Evolutionary conservation across 2,797 vertebrate species (phyloP), one percentile per base, ranked within the genome.

Genomic region (Emys orbicularis): DNA sequence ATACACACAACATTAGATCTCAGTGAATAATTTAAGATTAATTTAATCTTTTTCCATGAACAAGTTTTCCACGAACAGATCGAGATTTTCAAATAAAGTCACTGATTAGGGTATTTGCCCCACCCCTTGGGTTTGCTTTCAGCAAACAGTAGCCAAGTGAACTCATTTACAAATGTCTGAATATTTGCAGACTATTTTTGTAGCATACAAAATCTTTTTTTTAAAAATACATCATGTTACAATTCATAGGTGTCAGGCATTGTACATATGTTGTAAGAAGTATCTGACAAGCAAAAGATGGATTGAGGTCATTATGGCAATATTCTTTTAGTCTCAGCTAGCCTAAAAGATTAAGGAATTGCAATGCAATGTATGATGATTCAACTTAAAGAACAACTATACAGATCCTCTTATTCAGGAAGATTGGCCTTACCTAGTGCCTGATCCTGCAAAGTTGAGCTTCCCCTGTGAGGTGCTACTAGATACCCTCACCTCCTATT

Each of bases 201-300:
- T 7, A 59, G 57, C 57, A 59, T 59, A 59, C 5, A 59, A 37
- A 47, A 23, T 25, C 2, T 44, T 82, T 8, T 54, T 52, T 9
- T 8, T 0, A 7, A 72, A 86, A 74, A 59, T 25, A 16, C 2
- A 23, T 3, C 4, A 1, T 2, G 2, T 12, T n/a, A 41, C 25
- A 91, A 5, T 53, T 83, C n/a, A 59, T 27, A 68, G 44, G 15
- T 82, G 23, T n/a, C 6, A 85, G 1, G 49, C 9, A 41, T 3
- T 23, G 7, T 1, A 3, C 27, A 83, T 31, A 13, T 6, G 2
- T 2, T 49, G 19, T 29, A 81, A 47, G 11, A 83, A 23, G 54
- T 61, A 79, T 44, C 41, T 83, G 13, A 49, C 34, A 5, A 86
- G 6, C 5, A 86, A 53, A 0, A 2, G 10, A n/a, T 49, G 12